Evolutionary conservation across 1,140 invertebrate species (phyloP).

Genomic region (Leptinotarsa texana): DNA sequence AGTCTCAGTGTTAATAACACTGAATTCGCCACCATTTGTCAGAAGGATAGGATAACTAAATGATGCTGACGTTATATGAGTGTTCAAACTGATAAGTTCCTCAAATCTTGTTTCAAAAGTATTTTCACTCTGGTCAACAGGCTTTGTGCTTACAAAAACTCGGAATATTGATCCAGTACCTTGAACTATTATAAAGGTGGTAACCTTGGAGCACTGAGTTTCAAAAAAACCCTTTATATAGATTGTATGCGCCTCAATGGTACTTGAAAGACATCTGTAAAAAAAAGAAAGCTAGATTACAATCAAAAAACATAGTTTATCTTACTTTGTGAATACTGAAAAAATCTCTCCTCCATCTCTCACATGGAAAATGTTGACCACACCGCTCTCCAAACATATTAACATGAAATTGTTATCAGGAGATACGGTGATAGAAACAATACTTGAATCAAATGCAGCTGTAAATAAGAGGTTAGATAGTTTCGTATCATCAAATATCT

Average conservation of each 20-base stretch:
- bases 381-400: slow-evolving; percentile 35
- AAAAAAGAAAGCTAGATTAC: not conserved
- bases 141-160: not conserved
- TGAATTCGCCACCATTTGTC: slow-evolving; percentile 14
- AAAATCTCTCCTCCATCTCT: not conserved
- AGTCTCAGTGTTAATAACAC: slow-evolving; percentile 28
- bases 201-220: not conserved
- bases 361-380: slow-evolving; percentile 7
- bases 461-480: slow-evolving; percentile 31
- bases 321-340: slow-evolving; percentile 9
- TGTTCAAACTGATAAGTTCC: slow-evolving; percentile 25
- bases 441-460: slow-evolving; percentile 31
- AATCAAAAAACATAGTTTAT: not conserved
- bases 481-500: slow-evolving; percentile 34
- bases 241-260: not conserved
- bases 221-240: not conserved
- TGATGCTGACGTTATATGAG: slow-evolving; percentile 16
- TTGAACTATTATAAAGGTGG: slow-evolving; percentile 15
- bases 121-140: not conserved
- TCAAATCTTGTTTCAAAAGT: slow-evolving; percentile 14
- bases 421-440: slow-evolving; percentile 29
- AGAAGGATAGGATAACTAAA: slow-evolving; percentile 31
- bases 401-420: slow-evolving; percentile 27
- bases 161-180: slow-evolving; percentile 2
- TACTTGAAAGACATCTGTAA: slow-evolving; percentile 7